Base-by-base conservation (phyloP, 2,888 invertebrate species). In the Eulithis testata region DNA sequence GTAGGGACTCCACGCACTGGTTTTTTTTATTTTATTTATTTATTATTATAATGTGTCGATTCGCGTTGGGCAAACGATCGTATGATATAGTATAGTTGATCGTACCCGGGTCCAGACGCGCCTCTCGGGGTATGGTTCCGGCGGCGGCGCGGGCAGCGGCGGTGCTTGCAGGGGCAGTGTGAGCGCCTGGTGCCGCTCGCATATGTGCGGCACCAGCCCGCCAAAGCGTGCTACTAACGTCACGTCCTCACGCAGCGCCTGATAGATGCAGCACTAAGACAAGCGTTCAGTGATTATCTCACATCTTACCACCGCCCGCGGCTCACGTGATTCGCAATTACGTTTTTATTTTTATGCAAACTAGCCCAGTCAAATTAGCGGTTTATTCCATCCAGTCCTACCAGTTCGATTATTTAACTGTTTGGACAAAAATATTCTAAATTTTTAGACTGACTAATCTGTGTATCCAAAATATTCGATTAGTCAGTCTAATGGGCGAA, bases 211-310 rank as follows among this genome's bases (percentile, higher is more conserved):
- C 11, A 63, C 9, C 2, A 8, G 0, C 36, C 8, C 31, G 8
- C 36, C 12, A 1, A 9, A 27, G 45, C 53, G 27, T 3, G 11
- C 11, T 9, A 37, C 4, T 40, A 14, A 11, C 11, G 4, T 11
- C 12, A 11, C 27, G 43, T 61, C 50, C 14, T 54, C 49, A 7
- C 44, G 61, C 43, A n/a, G 47, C 27, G 54, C 65, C 50, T 54
- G 59, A 57, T 69, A 69, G 7, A 60, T 51, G 72, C 60, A 65
- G 64, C 60, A 60, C 72, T 67, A 57, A 53, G 51, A 59, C 63
- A 68, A 66, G 59, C 63, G 58, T 8, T 7, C 37, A 27, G 45
- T n/a, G 54, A 58, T 60, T 47, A 53, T 60, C 53, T 47, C 11
- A 45, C 45, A 54, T 58, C 60, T 55, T 11, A 27, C 47, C 47